These are phyloP conservation scores for Dendrolimus houi DNA, from an alignment of 2,888 invertebrate genomes.

Conservation along the genomic window DNA sequence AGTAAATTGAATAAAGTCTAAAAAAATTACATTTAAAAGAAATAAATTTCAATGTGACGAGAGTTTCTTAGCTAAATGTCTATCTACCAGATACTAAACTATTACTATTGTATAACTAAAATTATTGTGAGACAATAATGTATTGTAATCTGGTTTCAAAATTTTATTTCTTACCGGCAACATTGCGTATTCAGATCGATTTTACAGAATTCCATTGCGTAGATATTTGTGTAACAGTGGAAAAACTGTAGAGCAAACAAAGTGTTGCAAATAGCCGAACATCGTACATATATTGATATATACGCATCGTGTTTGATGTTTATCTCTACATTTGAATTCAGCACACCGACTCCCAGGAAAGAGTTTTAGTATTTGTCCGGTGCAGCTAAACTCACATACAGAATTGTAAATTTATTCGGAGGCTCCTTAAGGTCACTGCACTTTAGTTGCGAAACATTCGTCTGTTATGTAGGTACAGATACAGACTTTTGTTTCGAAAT, in stretches of 20 bases:
- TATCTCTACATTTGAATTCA: slow-evolving; percentile 53
- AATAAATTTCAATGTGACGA: no score
- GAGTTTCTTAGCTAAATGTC: no score
- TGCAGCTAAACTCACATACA: slow-evolving; percentile 57
- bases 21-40: no score
- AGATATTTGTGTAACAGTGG: slow-evolving; percentile 3
- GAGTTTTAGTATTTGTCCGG: slow-evolving; percentile 67
- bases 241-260: slow-evolving; percentile 17
- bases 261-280: slow-evolving; percentile 23
- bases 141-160: no score
- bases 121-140: no score
- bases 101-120: no score
- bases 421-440: slow-evolving; percentile 42
- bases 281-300: slow-evolving; percentile 17
- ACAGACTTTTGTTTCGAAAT: no score
- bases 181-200: slow-evolving; percentile 19
- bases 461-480: background rate
- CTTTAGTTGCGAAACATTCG: slow-evolving; percentile 11
- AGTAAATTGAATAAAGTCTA: no score
- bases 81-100: no score
- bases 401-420: slow-evolving; percentile 67
- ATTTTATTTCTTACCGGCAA: background rate
- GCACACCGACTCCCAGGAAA: slow-evolving; percentile 46
- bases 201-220: slow-evolving; percentile 6
- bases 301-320: slow-evolving; percentile 32